These are phyloP conservation scores for Lycocorax pyrrhopterus DNA, from an alignment of 2,113 vertebrate species.

Conservation along the genomic window DNA sequence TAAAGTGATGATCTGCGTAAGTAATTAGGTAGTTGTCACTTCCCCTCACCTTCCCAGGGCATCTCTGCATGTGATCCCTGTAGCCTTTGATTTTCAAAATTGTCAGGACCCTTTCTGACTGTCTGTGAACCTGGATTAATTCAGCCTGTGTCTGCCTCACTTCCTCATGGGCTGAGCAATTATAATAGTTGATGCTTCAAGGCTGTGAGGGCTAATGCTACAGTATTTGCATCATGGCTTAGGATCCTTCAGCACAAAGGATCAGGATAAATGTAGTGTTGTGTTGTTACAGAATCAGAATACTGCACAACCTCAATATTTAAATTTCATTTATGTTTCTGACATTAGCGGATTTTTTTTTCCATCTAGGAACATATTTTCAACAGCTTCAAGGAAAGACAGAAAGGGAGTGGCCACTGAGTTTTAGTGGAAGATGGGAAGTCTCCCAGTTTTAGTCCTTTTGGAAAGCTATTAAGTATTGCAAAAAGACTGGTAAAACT, in stretches of 20 bases:
- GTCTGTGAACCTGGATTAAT: background rate
- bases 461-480: background rate
- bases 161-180: background rate
- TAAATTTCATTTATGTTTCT: background rate
- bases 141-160: background rate
- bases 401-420: background rate
- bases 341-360: background rate
- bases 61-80: background rate
- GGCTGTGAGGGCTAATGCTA: background rate
- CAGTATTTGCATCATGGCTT: background rate
- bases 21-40: background rate
- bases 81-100: background rate
- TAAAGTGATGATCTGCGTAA: background rate
- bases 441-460: background rate
- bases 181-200: background rate
- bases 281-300: background rate
- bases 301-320: background rate
- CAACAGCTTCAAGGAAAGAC: background rate
- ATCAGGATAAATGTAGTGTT: background rate
- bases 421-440: background rate
- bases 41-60: background rate
- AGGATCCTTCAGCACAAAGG: background rate
- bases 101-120: background rate
- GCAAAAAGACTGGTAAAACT: background rate
- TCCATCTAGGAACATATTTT: background rate